Percentiles rank a stretch among this genome's conserved stretches.
Conservation (phyloP, 2,888 invertebrate species). For the Netelia melanura region DNA sequence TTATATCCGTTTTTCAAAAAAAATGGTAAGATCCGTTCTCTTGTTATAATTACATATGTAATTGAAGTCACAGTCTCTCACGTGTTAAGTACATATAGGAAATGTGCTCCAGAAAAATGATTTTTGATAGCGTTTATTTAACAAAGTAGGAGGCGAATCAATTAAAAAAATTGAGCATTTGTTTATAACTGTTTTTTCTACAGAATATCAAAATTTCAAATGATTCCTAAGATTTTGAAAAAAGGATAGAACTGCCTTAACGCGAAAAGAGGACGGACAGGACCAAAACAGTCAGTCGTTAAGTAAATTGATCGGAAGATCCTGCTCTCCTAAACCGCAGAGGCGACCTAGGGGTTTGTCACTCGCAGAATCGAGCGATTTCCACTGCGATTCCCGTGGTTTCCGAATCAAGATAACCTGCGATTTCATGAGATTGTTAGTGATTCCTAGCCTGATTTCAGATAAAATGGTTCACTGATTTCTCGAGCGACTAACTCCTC, state of each 20-base stretch:
- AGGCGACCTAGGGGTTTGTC: neutral
- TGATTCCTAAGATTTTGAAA: too few species aligned
- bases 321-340: constrained; percentile 66
- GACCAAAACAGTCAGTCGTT: constrained; percentile 67
- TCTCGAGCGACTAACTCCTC: neutral
- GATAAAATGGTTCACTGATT: too few species aligned
- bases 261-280: neutral
- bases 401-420: too few species aligned
- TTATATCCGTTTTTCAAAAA: too few species aligned
- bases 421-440: too few species aligned
- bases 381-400: too few species aligned
- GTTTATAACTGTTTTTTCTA: too few species aligned
- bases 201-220: too few species aligned
- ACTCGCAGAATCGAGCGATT: too few species aligned
- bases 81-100: constrained; percentile 17
- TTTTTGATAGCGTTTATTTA: constrained; percentile 26
- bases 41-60: constrained; percentile 14
- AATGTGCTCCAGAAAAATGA: constrained; percentile 18
- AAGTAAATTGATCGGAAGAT: constrained; percentile 75
- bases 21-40: neutral
- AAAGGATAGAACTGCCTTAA: too few species aligned
- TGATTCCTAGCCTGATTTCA: too few species aligned
- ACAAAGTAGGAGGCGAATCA: neutral
- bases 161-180: neutral
- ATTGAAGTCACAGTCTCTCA: constrained; percentile 15